These are phyloP conservation scores for Cyphomyrus plagiostoma DNA, from an alignment of 2,113 vertebrate genomes.

Conservation along the genomic window DNA sequence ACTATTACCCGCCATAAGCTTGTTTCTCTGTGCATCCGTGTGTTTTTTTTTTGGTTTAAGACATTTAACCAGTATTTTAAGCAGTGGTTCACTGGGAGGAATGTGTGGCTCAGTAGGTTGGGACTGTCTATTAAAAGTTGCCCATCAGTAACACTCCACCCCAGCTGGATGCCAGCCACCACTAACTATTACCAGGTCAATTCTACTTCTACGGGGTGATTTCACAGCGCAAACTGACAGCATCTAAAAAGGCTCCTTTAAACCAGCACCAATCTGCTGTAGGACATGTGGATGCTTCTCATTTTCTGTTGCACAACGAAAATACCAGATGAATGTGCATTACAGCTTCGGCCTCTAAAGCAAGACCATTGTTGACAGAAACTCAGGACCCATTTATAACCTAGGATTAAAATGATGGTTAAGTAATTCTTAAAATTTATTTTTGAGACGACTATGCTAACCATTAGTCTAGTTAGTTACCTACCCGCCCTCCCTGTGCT, in stretches of 20 bases:
- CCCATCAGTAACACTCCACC: background rate
- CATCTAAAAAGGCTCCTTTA: background rate
- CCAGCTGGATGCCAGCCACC: background rate
- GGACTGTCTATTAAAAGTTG: background rate
- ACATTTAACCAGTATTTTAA: background rate
- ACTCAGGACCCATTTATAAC: too few species aligned
- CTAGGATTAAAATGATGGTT: too few species aligned
- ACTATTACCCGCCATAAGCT: conserved; percentile 30
- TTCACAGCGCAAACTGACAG: background rate
- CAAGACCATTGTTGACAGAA: background rate
- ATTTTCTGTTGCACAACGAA: background rate
- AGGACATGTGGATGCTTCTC: background rate
- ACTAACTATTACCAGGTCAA: background rate
- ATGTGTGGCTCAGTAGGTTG: background rate
- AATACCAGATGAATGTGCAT: too few species aligned
- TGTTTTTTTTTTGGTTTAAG: background rate
- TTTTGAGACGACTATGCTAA: too few species aligned
- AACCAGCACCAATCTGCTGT: background rate
- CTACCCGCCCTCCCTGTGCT: too few species aligned
- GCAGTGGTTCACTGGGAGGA: background rate
- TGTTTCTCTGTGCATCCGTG: background rate
- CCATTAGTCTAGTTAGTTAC: too few species aligned
- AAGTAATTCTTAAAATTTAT: too few species aligned
- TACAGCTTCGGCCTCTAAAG: too few species aligned
- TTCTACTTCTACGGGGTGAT: background rate